Evolutionary conservation across 2,113 vertebrate genomes (phyloP), one percentile per base, ranked within the genome.

Genomic region (Anhinga anhinga): DNA sequence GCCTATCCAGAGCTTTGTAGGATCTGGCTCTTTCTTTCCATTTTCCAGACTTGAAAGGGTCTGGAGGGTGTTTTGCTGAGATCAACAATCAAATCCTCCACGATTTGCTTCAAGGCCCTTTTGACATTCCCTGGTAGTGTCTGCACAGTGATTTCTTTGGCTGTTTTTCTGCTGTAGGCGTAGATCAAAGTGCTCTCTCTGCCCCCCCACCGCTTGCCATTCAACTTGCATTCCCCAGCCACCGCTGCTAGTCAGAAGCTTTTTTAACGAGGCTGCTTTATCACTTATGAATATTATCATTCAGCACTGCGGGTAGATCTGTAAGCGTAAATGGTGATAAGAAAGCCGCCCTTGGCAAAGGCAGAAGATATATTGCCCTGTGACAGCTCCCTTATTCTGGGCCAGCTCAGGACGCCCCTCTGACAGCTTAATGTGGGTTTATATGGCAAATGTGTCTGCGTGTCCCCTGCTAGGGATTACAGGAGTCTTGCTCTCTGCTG

Each of bases 391-490:
- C 5, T 78, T 73, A 44, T 44, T 80, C 74, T n/a, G 40, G 40
- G 40, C 36, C 63, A 66, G n/a, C 16, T 47, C 22, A 82, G 61
- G 21, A 49, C 38, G 15, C 8, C 29, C 15, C 40, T 88, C 67
- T 65, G 20, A 66, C 8, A 89, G 47, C 17, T 2, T 2, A 63
- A 55, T 27, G 26, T 34, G 26, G 13, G 13, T 44, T 84, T 92
- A 15, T 36, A 53, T 7, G 19, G 45, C 45, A 65, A 86, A 80
- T 0, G 1, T 32, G 14, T 70, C 62, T 8, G 0, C 0, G 0
- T 66, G 42, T 66, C 45, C 53, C 17, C n/a, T 81, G n/a, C 26
- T 49, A 81, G 63, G 29, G 25, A 29, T 53, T 70, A 53, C 5
- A 69, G 36, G 34, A 61, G 10, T 27, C 49, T 69, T 69, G 14